phyloP scores from a whole-genome alignment of 1,140 invertebrate species.

The Odontomachus brunneus region DNA sequence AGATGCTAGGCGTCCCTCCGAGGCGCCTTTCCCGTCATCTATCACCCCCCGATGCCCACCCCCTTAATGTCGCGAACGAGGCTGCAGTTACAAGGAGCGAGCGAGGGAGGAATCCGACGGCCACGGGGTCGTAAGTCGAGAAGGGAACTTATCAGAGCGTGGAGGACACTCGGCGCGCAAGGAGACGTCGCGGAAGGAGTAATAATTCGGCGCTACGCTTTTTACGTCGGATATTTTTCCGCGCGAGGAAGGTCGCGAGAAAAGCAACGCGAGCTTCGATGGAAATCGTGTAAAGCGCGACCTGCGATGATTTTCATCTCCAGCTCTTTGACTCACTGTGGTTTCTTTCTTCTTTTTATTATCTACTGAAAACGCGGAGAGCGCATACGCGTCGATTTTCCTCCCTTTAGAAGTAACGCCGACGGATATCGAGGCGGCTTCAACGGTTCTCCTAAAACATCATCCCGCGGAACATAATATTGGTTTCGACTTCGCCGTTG shows the following conservation, averaged over 20 bases:
- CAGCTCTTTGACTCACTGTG: not conserved
- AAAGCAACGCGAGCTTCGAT: not conserved
- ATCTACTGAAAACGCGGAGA: too few relatives aligned
- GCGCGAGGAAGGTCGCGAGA: conserved; percentile 30
- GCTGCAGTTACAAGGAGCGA: conserved; percentile 15
- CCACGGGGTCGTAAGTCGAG: conserved; percentile 68
- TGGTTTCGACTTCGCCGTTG: conserved; percentile 6
- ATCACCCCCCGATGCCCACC: conserved; percentile 60
- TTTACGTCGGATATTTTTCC: conserved; percentile 36
- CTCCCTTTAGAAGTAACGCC: not conserved
- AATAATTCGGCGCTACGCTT: conserved; percentile 37
- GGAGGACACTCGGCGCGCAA: conserved; percentile 59
- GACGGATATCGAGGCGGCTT: conserved; percentile 10
- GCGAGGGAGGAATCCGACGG: conserved; percentile 37
- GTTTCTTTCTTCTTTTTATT: not conserved
- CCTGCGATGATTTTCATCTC: conserved; percentile 33
- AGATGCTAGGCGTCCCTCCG: conserved; percentile 72
- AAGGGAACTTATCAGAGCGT: conserved; percentile 70
- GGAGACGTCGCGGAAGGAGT: conserved; percentile 57
- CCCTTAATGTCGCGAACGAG: conserved; percentile 67
- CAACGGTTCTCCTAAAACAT: conserved; percentile 34
- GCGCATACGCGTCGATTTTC: not conserved
- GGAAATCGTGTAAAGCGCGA: not conserved
- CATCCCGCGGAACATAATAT: conserved; percentile 45
- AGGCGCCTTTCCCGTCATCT: conserved; percentile 74